Conservation (phyloP, 2,113 vertebrate species). For the Laterallus jamaicensis region DNA sequence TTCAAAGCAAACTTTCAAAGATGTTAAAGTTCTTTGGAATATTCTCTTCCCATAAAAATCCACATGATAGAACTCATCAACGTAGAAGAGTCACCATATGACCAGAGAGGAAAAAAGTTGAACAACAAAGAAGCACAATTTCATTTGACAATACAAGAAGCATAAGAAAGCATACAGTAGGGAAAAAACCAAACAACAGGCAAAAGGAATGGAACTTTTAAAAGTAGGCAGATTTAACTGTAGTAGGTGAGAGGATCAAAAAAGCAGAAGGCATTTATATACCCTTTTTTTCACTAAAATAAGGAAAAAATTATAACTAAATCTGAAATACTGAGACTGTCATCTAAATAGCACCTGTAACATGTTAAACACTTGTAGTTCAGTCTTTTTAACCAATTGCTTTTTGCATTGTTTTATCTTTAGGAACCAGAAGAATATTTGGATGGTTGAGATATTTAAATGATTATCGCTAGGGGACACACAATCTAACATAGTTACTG, state of each 20-base stretch:
- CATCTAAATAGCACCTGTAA: background rate
- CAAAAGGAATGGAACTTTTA: background rate
- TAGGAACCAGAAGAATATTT: background rate
- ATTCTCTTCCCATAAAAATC: background rate
- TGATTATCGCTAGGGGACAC: background rate
- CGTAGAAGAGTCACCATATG: background rate
- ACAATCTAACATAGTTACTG: accelerated
- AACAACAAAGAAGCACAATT: background rate
- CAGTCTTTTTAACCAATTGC: background rate
- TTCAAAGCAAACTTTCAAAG: background rate
- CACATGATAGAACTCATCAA: background rate
- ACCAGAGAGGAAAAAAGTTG: background rate
- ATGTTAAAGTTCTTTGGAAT: background rate
- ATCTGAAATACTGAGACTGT: background rate
- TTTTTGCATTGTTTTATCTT: background rate
- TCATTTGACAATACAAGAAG: background rate
- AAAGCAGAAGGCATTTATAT: background rate
- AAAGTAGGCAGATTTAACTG: background rate
- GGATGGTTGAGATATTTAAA: background rate
- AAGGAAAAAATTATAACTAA: background rate
- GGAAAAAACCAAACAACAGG: background rate
- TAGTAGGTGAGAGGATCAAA: background rate
- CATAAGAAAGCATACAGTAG: background rate
- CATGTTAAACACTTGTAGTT: background rate
- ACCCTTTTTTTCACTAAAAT: background rate